These are phyloP conservation scores for Sialia sialis DNA, from an alignment of 2,113 vertebrate species.

Conservation along the genomic window DNA sequence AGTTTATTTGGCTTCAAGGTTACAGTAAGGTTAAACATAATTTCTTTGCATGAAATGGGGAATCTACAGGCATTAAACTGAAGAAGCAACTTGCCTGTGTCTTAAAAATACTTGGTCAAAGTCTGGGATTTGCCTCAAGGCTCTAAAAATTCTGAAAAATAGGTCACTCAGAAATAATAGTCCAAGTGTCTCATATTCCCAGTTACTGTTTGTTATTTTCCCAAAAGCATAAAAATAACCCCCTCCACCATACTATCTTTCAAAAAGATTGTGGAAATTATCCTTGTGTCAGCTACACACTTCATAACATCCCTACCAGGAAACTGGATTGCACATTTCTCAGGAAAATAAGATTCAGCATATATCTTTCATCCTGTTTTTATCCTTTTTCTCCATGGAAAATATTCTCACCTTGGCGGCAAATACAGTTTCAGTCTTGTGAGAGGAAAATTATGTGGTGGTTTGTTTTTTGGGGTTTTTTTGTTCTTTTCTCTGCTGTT, in stretches of 20 bases:
- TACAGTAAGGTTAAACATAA: not conserved
- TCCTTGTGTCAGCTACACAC: not conserved
- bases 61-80: not conserved
- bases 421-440: not conserved
- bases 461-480: not conserved
- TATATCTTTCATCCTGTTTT: not conserved
- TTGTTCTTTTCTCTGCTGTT: not conserved
- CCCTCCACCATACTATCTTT: not conserved
- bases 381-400: not conserved
- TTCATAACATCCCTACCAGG: not conserved
- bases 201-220: not conserved
- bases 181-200: not conserved
- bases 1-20: not conserved
- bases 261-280: not conserved
- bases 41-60: not conserved
- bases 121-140: not conserved
- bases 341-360: not conserved
- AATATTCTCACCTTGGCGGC: not conserved
- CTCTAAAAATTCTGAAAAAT: not conserved
- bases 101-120: not conserved
- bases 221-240: not conserved
- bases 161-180: not conserved
- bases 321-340: not conserved
- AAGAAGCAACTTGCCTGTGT: not conserved
- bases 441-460: not conserved